Evolutionary conservation across 2,888 invertebrate genomes (phyloP).

Genomic region (Epistrophe grossulariae): DNA sequence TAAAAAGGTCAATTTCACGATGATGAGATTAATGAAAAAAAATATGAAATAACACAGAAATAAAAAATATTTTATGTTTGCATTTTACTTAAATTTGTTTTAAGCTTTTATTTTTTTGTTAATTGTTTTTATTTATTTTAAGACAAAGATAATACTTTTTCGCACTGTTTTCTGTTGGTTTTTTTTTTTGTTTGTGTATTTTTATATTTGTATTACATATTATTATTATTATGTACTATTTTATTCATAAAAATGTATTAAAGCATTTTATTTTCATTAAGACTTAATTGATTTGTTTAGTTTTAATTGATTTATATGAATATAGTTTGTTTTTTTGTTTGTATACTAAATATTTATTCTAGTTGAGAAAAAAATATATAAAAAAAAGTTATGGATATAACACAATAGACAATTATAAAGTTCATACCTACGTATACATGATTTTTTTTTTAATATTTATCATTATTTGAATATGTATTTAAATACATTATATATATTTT

Average conservation of each 20-base stretch:
- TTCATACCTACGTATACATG: slow-evolving; percentile 49
- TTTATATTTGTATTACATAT: neutral
- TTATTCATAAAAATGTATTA: slow-evolving; percentile 72
- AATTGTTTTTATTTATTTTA: slow-evolving; percentile 26
- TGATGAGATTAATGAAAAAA: slow-evolving; percentile 59
- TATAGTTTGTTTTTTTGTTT: slow-evolving; percentile 54
- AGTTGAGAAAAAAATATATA: slow-evolving; percentile 55
- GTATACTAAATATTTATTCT: slow-evolving; percentile 60
- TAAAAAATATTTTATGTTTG: slow-evolving; percentile 45
- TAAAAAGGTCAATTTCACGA: slow-evolving; percentile 62
- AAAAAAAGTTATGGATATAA: slow-evolving; percentile 43
- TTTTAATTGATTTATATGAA: slow-evolving; percentile 70
- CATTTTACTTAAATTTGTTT: slow-evolving; percentile 44
- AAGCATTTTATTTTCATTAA: slow-evolving; percentile 74
- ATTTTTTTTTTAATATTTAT: slow-evolving; percentile 18
- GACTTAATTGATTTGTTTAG: slow-evolving; percentile 73
- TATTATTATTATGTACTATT: slow-evolving; percentile 33
- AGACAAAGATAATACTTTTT: slow-evolving; percentile 71
- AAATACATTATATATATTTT: slow-evolving; percentile 43
- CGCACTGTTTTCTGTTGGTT: slow-evolving; percentile 49
- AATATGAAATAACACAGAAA: slow-evolving; percentile 39
- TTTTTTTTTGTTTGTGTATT: slow-evolving; percentile 33
- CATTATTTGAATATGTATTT: slow-evolving; percentile 50
- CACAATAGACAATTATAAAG: slow-evolving; percentile 60
- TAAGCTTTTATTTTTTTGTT: slow-evolving; percentile 44